A percentile compares a stretch with the other conserved stretches of the same genome.
Conservation (phyloP, 2,113 vertebrate species). For the Phalacrocorax brasilianus region DNA sequence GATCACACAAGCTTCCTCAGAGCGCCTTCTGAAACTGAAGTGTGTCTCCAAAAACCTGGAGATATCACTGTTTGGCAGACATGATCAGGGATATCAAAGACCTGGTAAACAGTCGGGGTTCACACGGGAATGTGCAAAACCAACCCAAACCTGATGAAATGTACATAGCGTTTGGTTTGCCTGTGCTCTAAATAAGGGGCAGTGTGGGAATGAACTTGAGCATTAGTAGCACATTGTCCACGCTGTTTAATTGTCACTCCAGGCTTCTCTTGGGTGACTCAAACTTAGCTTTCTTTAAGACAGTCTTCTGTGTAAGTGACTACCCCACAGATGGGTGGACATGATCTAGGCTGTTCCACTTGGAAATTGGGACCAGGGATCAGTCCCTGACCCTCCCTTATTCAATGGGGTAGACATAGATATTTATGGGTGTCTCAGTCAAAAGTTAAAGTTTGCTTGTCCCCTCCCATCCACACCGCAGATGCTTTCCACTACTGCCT, state of each 20-base stretch:
- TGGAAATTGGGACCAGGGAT: neutral
- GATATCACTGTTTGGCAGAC: conserved; percentile 20
- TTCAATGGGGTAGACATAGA: fast-evolving
- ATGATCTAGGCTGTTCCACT: neutral
- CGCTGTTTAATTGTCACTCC: neutral
- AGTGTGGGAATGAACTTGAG: neutral
- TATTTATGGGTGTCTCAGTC: neutral
- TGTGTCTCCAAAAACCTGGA: conserved; percentile 8
- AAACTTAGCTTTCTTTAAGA: neutral
- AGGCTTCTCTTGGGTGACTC: neutral
- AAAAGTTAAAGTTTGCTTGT: neutral
- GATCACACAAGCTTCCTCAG: neutral
- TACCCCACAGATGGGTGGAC: neutral
- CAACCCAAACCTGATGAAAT: neutral
- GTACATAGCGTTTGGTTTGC: neutral
- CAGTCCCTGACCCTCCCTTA: neutral
- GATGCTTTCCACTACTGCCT: neutral
- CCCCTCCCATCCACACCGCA: neutral
- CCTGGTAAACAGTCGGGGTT: neutral
- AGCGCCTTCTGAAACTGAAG: neutral
- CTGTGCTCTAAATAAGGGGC: neutral
- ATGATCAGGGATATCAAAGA: neutral
- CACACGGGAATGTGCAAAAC: neutral
- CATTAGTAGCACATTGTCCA: neutral
- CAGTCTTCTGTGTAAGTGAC: neutral